Conservation (phyloP, 2,888 invertebrate genomes). For the Liopterus haemorrhoidalis region DNA sequence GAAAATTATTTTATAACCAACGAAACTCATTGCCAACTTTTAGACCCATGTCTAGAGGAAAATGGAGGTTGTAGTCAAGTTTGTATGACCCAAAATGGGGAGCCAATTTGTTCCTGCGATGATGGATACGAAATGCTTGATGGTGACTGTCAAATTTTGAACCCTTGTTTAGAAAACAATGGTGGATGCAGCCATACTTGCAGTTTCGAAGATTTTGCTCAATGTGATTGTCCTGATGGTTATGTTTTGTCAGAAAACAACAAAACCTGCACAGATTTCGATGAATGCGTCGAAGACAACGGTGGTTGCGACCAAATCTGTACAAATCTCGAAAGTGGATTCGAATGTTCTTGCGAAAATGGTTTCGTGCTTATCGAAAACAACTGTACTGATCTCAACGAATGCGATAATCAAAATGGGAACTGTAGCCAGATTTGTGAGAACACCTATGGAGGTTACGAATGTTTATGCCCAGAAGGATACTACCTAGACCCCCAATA, state of each 20-base stretch:
- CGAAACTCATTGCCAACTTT: too few species aligned
- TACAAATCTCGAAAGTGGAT: constrained; percentile 39
- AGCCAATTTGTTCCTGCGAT: constrained; percentile 48
- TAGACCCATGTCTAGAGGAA: constrained; percentile 38
- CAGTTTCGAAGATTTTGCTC: constrained; percentile 37
- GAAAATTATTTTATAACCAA: too few species aligned
- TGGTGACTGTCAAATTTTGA: constrained; percentile 32
- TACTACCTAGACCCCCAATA: constrained; percentile 46
- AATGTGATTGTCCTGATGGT: constrained; percentile 50
- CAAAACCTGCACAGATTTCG: constrained; percentile 46
- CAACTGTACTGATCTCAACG: constrained; percentile 34
- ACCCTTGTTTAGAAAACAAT: constrained; percentile 42
- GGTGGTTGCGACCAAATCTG: constrained; percentile 38
- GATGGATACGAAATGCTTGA: constrained; percentile 37
- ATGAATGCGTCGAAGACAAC: constrained; percentile 43
- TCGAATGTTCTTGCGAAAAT: constrained; percentile 40
- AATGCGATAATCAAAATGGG: constrained; percentile 40
- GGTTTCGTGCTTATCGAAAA: constrained; percentile 49
- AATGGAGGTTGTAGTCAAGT: constrained; percentile 39
- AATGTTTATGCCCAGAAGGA: constrained; percentile 39
- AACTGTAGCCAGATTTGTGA: constrained; percentile 39
- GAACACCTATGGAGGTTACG: constrained; percentile 36
- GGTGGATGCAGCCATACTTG: constrained; percentile 41
- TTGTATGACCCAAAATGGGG: constrained; percentile 38
- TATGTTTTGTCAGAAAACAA: constrained; percentile 42